Conservation (phyloP, 2,888 invertebrate genomes). For the Hydriomena furcata region DNA sequence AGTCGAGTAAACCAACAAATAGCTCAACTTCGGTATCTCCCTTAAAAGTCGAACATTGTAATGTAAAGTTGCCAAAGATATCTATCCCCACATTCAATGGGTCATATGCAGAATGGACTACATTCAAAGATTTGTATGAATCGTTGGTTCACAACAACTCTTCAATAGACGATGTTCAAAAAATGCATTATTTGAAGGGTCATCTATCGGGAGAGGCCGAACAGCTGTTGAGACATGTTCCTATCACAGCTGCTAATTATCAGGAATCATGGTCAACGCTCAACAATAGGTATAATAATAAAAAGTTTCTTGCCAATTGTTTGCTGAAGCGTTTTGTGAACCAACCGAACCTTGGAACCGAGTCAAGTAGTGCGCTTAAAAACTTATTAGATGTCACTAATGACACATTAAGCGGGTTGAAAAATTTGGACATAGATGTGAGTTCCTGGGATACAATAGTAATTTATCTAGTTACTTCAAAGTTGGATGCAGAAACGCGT, state of each 20-base stretch:
- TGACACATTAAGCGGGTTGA: neutral
- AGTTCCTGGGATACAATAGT: slow-evolving; percentile 1
- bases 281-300: slow-evolving; percentile 5
- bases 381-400: neutral
- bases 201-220: neutral
- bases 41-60: neutral
- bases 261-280: neutral
- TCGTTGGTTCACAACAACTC: slow-evolving; percentile 5
- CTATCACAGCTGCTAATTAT: slow-evolving; percentile 4
- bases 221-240: slow-evolving; percentile 5
- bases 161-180: slow-evolving; percentile 4
- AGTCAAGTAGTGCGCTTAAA: slow-evolving; percentile 3
- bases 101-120: neutral
- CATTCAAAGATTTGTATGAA: neutral
- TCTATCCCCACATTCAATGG: slow-evolving; percentile 1
- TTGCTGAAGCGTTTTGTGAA: neutral
- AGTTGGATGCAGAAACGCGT: slow-evolving; percentile 2
- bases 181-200: slow-evolving; percentile 7
- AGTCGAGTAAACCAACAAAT: too few relatives aligned
- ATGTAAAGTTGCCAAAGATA: neutral
- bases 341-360: neutral
- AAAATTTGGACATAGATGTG: neutral
- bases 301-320: slow-evolving; percentile 1
- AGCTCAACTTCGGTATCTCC: neutral
- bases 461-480: slow-evolving; percentile 1